Evolutionary conservation across 1,140 invertebrate species (phyloP).

Genomic region (Heliconius melpomene): DNA sequence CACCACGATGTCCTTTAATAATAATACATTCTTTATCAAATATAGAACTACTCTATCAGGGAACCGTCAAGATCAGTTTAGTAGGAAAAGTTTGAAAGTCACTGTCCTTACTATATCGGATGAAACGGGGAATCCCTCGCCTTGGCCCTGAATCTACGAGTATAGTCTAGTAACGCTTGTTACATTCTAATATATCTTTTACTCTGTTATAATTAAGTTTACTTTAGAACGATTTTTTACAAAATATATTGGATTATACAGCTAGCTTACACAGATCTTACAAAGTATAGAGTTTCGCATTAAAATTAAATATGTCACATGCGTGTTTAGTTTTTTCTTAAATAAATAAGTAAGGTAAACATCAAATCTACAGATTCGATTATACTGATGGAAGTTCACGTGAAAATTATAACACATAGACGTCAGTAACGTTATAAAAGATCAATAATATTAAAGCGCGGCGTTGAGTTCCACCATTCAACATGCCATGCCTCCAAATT

Average conservation of each 20-base stretch:
- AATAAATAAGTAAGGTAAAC: too few relatives aligned
- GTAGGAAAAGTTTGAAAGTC: slow-evolving; percentile 13
- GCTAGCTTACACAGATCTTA: slow-evolving; percentile 25
- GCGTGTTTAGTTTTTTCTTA: neutral
- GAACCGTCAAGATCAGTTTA: neutral
- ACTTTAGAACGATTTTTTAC: neutral
- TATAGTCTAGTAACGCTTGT: neutral
- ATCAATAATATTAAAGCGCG: too few relatives aligned
- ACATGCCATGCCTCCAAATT: too few relatives aligned
- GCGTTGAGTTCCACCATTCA: too few relatives aligned
- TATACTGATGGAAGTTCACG: too few relatives aligned
- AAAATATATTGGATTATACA: slow-evolving; percentile 30
- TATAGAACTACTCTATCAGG: neutral
- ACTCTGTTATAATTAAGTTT: neutral
- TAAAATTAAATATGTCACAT: neutral
- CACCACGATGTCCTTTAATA: too few relatives aligned
- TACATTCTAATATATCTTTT: neutral
- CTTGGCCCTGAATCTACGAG: slow-evolving; percentile 10
- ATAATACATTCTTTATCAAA: neutral
- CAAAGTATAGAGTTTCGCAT: neutral
- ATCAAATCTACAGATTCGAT: too few relatives aligned
- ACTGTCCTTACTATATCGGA: slow-evolving; percentile 13
- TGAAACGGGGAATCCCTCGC: slow-evolving; percentile 26
- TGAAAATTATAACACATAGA: too few relatives aligned
- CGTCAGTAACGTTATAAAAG: too few relatives aligned